A percentile compares a stretch with the other conserved stretches of the same genome.
phyloP scores from a whole-genome alignment of 2,113 vertebrate species.

The Gracilinanus agilis region DNA sequence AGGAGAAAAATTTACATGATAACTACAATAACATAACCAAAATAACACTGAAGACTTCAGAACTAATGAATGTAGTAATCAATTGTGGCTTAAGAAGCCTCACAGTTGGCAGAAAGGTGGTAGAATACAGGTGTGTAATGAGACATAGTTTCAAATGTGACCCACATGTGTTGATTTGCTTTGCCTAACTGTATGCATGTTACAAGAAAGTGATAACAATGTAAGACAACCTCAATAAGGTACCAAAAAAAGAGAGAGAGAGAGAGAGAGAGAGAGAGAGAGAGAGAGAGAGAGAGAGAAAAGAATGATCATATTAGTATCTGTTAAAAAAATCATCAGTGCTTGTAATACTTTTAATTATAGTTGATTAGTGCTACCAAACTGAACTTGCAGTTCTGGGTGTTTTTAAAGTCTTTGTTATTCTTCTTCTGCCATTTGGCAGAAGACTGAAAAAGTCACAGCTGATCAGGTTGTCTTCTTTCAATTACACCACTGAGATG shows the following conservation, averaged over 20 bases:
- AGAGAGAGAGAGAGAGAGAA: too few species aligned
- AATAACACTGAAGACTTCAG: not conserved
- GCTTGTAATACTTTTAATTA: constrained; percentile 52
- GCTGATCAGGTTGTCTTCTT: not conserved
- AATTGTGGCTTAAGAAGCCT: not conserved
- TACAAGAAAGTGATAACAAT: not conserved
- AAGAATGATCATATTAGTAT: constrained; percentile 53
- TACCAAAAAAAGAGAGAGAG: too few species aligned
- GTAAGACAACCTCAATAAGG: too few species aligned
- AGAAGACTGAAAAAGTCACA: not conserved
- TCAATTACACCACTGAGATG: constrained; percentile 24
- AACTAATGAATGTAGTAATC: not conserved
- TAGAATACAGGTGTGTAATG: not conserved
- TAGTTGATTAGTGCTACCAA: constrained; percentile 19
- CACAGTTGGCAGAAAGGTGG: not conserved
- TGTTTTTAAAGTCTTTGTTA: constrained; percentile 38
- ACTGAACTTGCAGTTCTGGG: not conserved
- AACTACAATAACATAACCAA: not conserved
- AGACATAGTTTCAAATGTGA: not conserved
- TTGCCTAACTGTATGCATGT: not conserved
- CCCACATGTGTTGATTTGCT: not conserved
- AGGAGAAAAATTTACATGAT: not conserved
- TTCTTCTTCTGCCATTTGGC: constrained; percentile 15
- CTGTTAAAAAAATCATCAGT: constrained; percentile 26
- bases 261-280: too few species aligned